phyloP scores from a whole-genome alignment of 2,113 vertebrate genomes.

The Henicopernis longicauda region DNA sequence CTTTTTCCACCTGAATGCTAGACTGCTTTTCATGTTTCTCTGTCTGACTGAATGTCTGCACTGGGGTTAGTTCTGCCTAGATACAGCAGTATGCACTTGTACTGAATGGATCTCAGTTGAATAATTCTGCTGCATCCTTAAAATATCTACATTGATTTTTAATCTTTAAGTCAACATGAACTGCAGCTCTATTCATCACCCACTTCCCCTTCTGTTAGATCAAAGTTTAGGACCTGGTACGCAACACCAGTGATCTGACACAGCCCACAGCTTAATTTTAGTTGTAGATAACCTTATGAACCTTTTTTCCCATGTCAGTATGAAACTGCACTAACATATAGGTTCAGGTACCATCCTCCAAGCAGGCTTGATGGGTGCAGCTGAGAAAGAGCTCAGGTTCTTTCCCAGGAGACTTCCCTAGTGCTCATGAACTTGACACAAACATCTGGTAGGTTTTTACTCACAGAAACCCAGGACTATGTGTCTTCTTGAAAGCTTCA shows the following conservation, averaged over 20 bases:
- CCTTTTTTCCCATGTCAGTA: not conserved
- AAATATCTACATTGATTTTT: not conserved
- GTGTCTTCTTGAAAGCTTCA: slow-evolving; percentile 52
- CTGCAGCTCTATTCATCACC: not conserved
- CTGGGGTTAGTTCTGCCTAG: not conserved
- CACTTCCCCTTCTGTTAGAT: not conserved
- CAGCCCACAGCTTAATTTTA: not conserved
- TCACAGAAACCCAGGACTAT: slow-evolving; percentile 44
- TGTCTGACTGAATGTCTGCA: not conserved
- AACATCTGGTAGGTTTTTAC: not conserved
- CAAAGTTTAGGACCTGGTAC: not conserved
- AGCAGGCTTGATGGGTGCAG: not conserved
- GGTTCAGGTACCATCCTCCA: not conserved
- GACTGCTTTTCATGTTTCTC: not conserved
- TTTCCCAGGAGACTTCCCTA: not conserved
- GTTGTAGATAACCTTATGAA: not conserved
- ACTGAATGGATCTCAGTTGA: not conserved
- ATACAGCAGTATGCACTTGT: not conserved
- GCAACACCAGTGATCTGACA: not conserved
- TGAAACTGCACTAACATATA: not conserved
- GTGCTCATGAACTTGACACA: not conserved
- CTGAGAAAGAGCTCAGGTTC: not conserved
- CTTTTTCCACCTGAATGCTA: slow-evolving; percentile 12
- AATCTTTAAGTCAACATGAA: not conserved
- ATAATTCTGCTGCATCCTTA: not conserved